Evolutionary conservation across 2,113 vertebrate species (phyloP).

Genomic region (Benitochromis conjunctus): DNA sequence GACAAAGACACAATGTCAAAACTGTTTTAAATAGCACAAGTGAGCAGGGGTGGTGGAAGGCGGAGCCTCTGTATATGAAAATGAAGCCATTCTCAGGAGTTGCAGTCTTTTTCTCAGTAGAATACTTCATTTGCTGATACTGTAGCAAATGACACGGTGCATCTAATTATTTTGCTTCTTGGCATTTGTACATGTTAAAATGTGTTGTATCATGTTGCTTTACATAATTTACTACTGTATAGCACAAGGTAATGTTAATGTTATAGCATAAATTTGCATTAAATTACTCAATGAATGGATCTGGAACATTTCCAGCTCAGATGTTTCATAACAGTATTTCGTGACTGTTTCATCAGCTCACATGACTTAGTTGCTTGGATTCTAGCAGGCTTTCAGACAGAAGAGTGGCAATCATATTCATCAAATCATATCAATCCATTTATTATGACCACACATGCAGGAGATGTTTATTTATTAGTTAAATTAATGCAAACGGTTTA

Average conservation of each 20-base stretch:
- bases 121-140: neutral
- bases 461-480: neutral
- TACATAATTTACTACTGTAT: neutral
- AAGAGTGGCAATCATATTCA: neutral
- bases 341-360: neutral
- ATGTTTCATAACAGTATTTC: neutral
- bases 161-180: neutral
- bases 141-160: neutral
- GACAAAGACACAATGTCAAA: constrained; percentile 28
- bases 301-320: neutral
- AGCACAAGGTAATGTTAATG: neutral
- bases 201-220: neutral
- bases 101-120: neutral
- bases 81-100: neutral
- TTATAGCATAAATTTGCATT: neutral
- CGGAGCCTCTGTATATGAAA: neutral
- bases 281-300: neutral
- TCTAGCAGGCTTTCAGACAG: neutral
- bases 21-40: constrained; percentile 19
- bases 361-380: neutral
- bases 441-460: neutral
- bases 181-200: neutral
- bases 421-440: neutral
- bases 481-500: neutral
- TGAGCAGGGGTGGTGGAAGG: neutral